Percentiles rank a stretch among this genome's conserved stretches.
These are phyloP conservation scores for Tortricodes alternella DNA, from an alignment of 2,888 invertebrate species.

Conservation along the genomic window DNA sequence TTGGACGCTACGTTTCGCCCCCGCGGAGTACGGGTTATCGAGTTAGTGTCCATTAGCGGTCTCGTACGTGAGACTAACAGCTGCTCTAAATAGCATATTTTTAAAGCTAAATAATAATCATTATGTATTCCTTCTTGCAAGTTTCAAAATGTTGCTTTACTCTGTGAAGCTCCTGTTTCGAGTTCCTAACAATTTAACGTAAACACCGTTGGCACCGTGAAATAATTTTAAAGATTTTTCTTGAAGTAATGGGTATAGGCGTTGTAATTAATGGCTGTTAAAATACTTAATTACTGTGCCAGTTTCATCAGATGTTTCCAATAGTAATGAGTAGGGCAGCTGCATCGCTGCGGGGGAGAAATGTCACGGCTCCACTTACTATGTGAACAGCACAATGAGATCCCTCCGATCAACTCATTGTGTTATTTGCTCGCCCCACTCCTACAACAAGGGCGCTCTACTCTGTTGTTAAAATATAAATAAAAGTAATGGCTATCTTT, in stretches of 20 bases:
- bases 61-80: constrained; percentile 42
- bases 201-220: too few species aligned
- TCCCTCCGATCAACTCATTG: constrained; percentile 55
- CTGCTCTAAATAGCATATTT: constrained; percentile 43
- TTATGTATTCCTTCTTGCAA: constrained; percentile 32
- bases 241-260: constrained; percentile 35
- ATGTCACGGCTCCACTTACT: constrained; percentile 56
- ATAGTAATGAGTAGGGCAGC: constrained; percentile 55
- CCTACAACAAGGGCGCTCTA: constrained; percentile 34
- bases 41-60: constrained; percentile 50
- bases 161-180: not conserved
- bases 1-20: constrained; percentile 30
- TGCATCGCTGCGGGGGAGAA: constrained; percentile 60
- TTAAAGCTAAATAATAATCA: constrained; percentile 40
- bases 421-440: constrained; percentile 42
- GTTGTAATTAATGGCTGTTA: constrained; percentile 34
- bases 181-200: not conserved
- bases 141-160: constrained; percentile 11
- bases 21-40: constrained; percentile 41
- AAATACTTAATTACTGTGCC: constrained; percentile 43
- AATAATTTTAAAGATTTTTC: too few species aligned
- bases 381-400: constrained; percentile 50
- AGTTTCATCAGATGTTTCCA: constrained; percentile 49
- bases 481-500: constrained; percentile 24
- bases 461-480: constrained; percentile 30